Evolutionary conservation across 2,113 vertebrate genomes (phyloP), one percentile per base, ranked within the genome.

Genomic region (Benitochromis conjunctus): DNA sequence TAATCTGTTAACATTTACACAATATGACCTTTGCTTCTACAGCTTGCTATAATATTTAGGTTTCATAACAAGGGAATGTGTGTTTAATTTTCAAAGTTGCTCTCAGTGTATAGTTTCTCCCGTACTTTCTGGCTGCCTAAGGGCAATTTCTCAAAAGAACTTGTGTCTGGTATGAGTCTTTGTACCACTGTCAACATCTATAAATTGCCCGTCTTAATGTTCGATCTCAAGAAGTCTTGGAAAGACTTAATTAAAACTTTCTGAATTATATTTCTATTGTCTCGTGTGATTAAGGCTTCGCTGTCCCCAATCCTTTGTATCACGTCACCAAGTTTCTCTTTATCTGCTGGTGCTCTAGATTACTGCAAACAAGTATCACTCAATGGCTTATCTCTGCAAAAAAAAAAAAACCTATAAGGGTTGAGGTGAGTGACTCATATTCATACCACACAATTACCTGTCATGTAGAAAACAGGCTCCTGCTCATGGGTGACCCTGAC

Each of bases 351-450:
- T 79, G n/a, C 79, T 76, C 19, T 24, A 19, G 86, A 90, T 79
- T 16, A 12, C 55, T 26, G 81, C 77, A 31, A 29, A 83, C 83
- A 81, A 83, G 18, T 19, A 66, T 60, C 57, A 78, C 58, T 66
- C 38, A 12, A 8, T 46, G 31, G n/a, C 54, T 84, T 77, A 5
- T 11, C 51, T 80, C 26, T 36, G 19, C 54, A 36, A 78, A 53
- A 9, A 54, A 86, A 55, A 26, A 0, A 13, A 29, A 16, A 55
- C 6, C 38, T 9, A 43, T 79, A 58, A 11, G 21, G 7, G 9
- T 74, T 83, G 84, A 88, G 60, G 16, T 48, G 66, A 82, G 83
- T 91, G 85, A 89, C 41, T 93, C 87, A 55, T 89, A 62, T 86
- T 89, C 26, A 60, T 79, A 53, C 41, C 34, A 58, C 16, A 58